phyloP scores from a whole-genome alignment of 1,140 invertebrate species.

The Cydia pomonella region DNA sequence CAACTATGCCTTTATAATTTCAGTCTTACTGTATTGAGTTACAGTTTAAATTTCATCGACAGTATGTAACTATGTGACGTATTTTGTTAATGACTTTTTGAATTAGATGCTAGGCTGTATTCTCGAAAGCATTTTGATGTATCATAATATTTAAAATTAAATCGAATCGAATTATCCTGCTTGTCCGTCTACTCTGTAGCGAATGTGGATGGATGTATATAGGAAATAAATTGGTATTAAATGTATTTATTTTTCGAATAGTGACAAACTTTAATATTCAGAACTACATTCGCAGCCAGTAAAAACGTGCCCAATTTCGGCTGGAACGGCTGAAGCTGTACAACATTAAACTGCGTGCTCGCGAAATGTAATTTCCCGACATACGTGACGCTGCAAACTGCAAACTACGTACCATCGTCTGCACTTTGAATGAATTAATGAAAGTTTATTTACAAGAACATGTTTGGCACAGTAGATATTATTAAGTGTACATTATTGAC shows the following conservation, averaged over 20 bases:
- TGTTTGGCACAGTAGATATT: no score
- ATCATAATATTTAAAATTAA: no score
- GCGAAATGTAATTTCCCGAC: conserved; percentile 5
- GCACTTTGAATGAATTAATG: no score
- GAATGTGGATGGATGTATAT: no score
- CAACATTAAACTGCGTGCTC: neutral
- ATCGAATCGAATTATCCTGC: neutral
- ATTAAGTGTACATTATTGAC: no score
- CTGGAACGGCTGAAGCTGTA: neutral
- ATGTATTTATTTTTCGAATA: neutral
- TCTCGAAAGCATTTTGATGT: neutral
- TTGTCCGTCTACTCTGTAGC: neutral
- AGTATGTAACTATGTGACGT: neutral
- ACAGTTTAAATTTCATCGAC: neutral
- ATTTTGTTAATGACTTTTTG: no score
- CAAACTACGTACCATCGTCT: no score
- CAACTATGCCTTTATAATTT: neutral
- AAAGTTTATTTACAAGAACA: no score
- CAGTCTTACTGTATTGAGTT: neutral
- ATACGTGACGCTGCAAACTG: neutral
- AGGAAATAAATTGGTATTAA: neutral
- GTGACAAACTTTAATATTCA: neutral
- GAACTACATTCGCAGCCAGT: neutral
- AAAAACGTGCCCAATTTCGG: neutral
- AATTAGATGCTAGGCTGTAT: neutral